Conservation (phyloP, 1,140 invertebrate species). For the Drosophila ohnishii region DNA sequence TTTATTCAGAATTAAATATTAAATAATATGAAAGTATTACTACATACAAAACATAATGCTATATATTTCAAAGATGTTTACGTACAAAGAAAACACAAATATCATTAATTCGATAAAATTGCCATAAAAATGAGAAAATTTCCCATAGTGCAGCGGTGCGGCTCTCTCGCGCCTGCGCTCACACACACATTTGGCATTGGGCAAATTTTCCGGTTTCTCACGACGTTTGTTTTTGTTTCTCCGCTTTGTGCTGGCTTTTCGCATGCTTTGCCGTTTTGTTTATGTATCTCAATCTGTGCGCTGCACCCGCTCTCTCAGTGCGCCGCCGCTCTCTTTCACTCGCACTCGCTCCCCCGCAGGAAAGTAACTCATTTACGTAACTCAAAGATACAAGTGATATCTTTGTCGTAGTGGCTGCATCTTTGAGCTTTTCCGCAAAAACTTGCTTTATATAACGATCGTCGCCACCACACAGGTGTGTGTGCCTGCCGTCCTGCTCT, state of each 20-base stretch:
- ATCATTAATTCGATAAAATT: too few relatives aligned
- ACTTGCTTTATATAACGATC: conserved; percentile 65
- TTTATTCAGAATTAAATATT: too few relatives aligned
- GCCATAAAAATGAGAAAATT: too few relatives aligned
- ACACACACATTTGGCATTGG: conserved; percentile 34
- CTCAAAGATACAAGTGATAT: conserved; percentile 45
- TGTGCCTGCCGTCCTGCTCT: conserved; percentile 4
- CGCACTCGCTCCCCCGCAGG: conserved; percentile 15
- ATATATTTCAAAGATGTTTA: too few relatives aligned
- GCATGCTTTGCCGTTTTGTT: conserved; percentile 74
- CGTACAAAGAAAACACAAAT: too few relatives aligned
- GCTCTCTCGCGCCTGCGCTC: conserved; percentile 52
- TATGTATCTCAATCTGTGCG: conserved; percentile 62
- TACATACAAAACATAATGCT: too few relatives aligned
- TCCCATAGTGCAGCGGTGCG: background rate
- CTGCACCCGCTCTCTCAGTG: conserved; percentile 49
- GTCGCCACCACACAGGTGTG: conserved; percentile 1
- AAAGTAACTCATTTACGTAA: conserved; percentile 68
- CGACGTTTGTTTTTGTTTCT: conserved; percentile 78
- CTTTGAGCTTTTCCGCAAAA: conserved; percentile 55
- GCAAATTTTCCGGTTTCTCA: conserved; percentile 52
- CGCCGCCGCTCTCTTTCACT: conserved; percentile 60
- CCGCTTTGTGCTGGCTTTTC: conserved; percentile 75
- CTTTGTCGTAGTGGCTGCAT: conserved; percentile 24
- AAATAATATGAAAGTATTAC: too few relatives aligned